Conservation (phyloP, 2,888 invertebrate genomes). For the Biston stratarius region DNA sequence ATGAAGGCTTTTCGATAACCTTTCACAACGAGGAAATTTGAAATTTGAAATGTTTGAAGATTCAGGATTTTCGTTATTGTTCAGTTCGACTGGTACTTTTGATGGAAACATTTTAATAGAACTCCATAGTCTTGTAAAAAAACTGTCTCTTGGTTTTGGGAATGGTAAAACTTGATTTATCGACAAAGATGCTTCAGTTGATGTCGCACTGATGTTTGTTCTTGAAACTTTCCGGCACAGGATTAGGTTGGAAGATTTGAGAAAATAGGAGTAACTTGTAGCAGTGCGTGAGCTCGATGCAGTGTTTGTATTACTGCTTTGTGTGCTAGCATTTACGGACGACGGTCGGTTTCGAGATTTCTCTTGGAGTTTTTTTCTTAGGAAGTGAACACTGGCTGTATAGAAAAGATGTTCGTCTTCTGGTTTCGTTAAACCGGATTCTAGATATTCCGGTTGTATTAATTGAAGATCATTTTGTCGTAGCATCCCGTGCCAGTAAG, state of each 20-base stretch:
- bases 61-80: slow-evolving; percentile 51
- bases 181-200: slow-evolving; percentile 47
- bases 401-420: slow-evolving; percentile 71
- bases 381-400: slow-evolving; percentile 74
- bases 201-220: slow-evolving; percentile 13
- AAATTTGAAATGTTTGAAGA: slow-evolving; percentile 62
- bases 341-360: slow-evolving; percentile 50
- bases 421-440: slow-evolving; percentile 51
- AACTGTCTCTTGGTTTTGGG: slow-evolving; percentile 68
- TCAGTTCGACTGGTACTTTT: slow-evolving; percentile 19
- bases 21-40: slow-evolving; percentile 68
- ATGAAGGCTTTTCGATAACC: slow-evolving; percentile 49
- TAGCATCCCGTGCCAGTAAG: slow-evolving; percentile 63
- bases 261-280: slow-evolving; percentile 65
- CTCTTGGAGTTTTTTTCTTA: slow-evolving; percentile 70
- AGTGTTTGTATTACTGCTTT: not conserved
- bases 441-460: slow-evolving; percentile 41
- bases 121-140: slow-evolving; percentile 64
- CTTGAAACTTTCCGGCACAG: slow-evolving; percentile 34
- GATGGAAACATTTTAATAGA: slow-evolving; percentile 56
- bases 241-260: slow-evolving; percentile 20
- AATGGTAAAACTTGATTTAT: slow-evolving; percentile 77
- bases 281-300: slow-evolving; percentile 37
- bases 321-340: not conserved
- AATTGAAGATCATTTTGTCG: slow-evolving; percentile 46